A percentile compares a stretch with the other conserved stretches of the same genome.
Conservation (phyloP, 2,113 vertebrate genomes). For the Sardina pilchardus region DNA sequence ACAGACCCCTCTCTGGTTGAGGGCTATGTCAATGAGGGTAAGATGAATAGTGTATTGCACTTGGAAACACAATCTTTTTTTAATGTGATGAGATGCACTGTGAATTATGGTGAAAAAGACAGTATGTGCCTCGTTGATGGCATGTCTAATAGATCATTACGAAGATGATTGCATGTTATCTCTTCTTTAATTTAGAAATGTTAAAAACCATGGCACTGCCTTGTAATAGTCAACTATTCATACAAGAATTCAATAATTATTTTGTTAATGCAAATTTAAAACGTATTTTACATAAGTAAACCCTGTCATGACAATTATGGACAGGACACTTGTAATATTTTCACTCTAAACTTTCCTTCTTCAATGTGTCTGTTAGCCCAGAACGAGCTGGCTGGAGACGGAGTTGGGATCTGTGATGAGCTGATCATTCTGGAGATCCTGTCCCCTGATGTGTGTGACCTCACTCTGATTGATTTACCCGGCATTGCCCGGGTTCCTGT, state of each 20-base stretch:
- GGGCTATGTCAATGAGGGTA: constrained; percentile 41
- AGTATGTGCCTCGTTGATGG: too few relatives aligned
- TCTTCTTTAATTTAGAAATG: background rate
- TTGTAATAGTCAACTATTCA: background rate
- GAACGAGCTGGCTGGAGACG: constrained; percentile 62
- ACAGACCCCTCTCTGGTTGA: constrained; percentile 42
- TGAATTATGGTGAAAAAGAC: background rate
- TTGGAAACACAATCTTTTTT: too few relatives aligned
- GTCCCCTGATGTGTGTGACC: constrained; percentile 73
- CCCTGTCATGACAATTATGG: background rate
- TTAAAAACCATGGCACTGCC: background rate
- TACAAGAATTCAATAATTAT: background rate
- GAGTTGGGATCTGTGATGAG: constrained; percentile 62
- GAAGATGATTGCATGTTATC: background rate
- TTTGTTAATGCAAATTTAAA: too few relatives aligned
- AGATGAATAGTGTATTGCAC: background rate
- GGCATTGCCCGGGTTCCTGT: constrained; percentile 78
- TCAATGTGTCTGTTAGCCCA: constrained; percentile 66
- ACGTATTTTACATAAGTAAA: too few relatives aligned
- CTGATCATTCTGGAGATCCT: constrained; percentile 73
- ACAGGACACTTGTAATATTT: too few relatives aligned
- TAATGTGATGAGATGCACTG: background rate
- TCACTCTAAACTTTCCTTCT: background rate
- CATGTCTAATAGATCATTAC: too few relatives aligned
- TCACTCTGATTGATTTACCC: constrained; percentile 82